Evolutionary conservation across 2,113 vertebrate genomes (phyloP), one percentile per base, ranked within the genome.

Genomic region (Ardeotis arabs): DNA sequence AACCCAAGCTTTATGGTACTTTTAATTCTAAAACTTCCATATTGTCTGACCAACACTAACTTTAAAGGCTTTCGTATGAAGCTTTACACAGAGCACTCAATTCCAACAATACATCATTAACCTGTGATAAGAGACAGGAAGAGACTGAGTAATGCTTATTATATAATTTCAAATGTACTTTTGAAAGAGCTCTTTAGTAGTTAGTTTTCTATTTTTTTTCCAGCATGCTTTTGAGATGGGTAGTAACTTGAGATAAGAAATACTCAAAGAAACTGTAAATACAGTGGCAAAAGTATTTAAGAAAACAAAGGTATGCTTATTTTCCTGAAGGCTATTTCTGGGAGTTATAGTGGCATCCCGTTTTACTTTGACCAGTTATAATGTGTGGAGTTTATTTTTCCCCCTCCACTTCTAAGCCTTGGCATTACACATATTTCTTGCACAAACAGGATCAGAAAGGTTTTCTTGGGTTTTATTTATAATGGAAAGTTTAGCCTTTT

Each of bases 401-500:
- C 41, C 55, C 23, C n/a, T 88, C 24, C 9, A 14, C 62, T 72
- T 85, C 68, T 62, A 83, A 95, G 63, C 49, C 60, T 90, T 79
- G 56, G 45, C 68, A 60, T 84, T 84, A 81, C 82, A 79, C 63
- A 50, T 14, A 50, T 90, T 85, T 91, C 52, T 77, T 87, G 83
- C 84, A 66, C 87, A 93, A 93, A 96, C 44, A 87, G 55, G 33
- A 96, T 89, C 84, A 94, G 62, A 89, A 94, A 92, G 59, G 33
- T 86, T 95, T 91, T 95, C 70, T 86, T 73, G 74, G 12, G 22
- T 95, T 93, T 94, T 89, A 91, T 86, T 93, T 88, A 76, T 88
- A 95, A 90, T 72, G 55, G 92, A 89, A 90, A 96, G 63, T 89
- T 93, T 95, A 79, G 79, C 64, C 58, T 85, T 93, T 97, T 95